Percentiles rank a stretch among this genome's conserved stretches.
Conservation (phyloP, 2,797 vertebrate species). For the Chrysolophus pictus region DNA sequence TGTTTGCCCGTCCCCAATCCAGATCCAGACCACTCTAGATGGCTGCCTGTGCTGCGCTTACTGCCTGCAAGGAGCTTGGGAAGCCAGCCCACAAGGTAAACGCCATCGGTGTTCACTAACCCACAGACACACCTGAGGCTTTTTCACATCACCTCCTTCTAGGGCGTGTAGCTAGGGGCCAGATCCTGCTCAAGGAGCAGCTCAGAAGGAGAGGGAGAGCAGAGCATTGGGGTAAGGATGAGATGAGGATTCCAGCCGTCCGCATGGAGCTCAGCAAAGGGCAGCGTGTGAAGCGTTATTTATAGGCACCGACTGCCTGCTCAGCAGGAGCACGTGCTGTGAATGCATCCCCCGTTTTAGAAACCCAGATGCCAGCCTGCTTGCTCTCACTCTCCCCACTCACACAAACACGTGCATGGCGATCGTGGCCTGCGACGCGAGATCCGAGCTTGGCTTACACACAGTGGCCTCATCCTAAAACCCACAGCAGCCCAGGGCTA, state of each 20-base stretch:
- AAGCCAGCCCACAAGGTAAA: conserved; percentile 33
- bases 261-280: not conserved
- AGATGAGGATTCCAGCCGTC: not conserved
- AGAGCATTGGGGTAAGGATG: accelerated
- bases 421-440: too few relatives aligned
- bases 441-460: not conserved
- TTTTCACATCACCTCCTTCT: not conserved
- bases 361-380: not conserved
- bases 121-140: conserved; percentile 27
- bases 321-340: not conserved
- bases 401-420: not conserved
- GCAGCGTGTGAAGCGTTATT: not conserved
- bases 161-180: not conserved
- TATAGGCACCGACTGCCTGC: not conserved
- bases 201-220: not conserved
- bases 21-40: conserved; percentile 36
- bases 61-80: conserved; percentile 42
- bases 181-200: not conserved
- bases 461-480: not conserved
- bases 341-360: not conserved
- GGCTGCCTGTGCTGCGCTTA: conserved; percentile 53
- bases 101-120: conserved; percentile 28
- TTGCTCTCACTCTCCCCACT: not conserved
- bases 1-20: conserved; percentile 35
- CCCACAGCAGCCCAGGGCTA: not conserved